Conservation (phyloP, 2,113 vertebrate genomes). For the Gymnarchus niloticus region DNA sequence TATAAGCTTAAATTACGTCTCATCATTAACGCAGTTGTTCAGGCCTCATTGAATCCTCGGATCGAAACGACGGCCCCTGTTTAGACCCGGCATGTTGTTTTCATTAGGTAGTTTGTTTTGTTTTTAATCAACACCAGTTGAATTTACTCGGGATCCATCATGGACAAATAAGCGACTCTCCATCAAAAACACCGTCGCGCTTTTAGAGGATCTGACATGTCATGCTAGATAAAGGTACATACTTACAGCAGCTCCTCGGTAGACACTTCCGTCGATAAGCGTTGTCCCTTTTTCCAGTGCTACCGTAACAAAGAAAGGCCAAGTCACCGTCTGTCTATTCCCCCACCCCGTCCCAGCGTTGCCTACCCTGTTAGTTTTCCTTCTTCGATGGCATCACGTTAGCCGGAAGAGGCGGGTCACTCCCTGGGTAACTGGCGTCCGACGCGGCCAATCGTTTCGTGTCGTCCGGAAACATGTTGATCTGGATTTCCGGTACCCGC, state of each 20-base stretch:
- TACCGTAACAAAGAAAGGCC: slow-evolving; percentile 1
- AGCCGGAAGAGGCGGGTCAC: slow-evolving; percentile 14
- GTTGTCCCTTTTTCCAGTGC: not conserved
- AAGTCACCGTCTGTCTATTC: not conserved
- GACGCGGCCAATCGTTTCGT: not conserved
- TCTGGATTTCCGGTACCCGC: slow-evolving; percentile 10
- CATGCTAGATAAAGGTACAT: not conserved
- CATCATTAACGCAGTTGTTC: not conserved
- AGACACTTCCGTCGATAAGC: not conserved
- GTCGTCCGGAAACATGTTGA: not conserved
- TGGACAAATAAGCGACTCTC: slow-evolving; percentile 16
- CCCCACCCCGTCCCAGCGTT: not conserved
- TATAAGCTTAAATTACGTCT: not conserved
- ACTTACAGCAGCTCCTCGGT: slow-evolving; percentile 15
- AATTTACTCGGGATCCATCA: slow-evolving; percentile 11
- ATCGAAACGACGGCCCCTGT: not conserved
- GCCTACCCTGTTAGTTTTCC: not conserved
- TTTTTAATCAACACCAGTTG: slow-evolving; percentile 27
- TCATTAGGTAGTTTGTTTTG: not conserved
- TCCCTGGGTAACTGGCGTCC: not conserved
- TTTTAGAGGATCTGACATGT: not conserved
- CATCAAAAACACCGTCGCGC: not conserved
- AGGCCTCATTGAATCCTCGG: not conserved
- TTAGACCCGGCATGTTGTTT: not conserved
- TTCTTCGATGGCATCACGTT: not conserved